Percentiles rank a stretch among this genome's conserved stretches.
These are phyloP conservation scores for Onchidella celtica DNA, from an alignment of 2,888 invertebrate genomes.

Conservation along the genomic window DNA sequence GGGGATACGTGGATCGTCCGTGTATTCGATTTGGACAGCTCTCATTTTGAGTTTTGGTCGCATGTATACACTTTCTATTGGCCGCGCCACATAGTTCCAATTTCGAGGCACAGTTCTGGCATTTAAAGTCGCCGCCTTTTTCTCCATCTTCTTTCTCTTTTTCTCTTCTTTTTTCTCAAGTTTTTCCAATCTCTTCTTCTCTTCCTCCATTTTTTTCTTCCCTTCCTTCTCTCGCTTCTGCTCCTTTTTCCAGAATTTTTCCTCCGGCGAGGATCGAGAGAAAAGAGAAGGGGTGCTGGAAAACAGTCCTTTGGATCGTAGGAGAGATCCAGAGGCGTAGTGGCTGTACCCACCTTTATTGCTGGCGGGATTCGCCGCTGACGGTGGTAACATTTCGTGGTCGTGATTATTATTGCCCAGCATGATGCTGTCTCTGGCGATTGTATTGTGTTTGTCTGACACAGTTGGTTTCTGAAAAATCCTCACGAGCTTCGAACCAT, in stretches of 20 bases:
- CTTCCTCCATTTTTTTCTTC: conserved; percentile 67
- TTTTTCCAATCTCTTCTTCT: conserved; percentile 65
- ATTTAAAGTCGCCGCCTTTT: conserved; percentile 58
- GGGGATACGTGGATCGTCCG: conserved; percentile 61
- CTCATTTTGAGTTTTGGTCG: conserved; percentile 62
- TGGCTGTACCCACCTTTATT: not conserved
- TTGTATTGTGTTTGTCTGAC: not conserved
- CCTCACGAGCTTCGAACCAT: not conserved
- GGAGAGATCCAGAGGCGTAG: conserved; percentile 43
- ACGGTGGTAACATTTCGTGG: conserved; percentile 40
- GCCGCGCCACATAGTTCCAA: conserved; percentile 63
- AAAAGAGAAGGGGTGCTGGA: conserved; percentile 71
- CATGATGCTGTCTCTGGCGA: conserved; percentile 21
- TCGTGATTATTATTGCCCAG: conserved; percentile 39
- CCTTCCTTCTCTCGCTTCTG: conserved; percentile 69
- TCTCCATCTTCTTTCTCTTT: conserved; percentile 65
- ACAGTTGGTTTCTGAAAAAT: not conserved
- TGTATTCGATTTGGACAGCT: conserved; percentile 69
- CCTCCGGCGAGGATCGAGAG: conserved; percentile 60
- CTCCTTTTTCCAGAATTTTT: conserved; percentile 67
- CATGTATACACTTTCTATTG: conserved; percentile 63
- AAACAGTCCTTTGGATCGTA: conserved; percentile 63
- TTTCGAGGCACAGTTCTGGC: conserved; percentile 64
- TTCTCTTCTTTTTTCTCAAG: conserved; percentile 69
- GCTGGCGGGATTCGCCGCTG: not conserved